phyloP scores from a whole-genome alignment of 2,888 invertebrate species.

The Hyles lineata region DNA sequence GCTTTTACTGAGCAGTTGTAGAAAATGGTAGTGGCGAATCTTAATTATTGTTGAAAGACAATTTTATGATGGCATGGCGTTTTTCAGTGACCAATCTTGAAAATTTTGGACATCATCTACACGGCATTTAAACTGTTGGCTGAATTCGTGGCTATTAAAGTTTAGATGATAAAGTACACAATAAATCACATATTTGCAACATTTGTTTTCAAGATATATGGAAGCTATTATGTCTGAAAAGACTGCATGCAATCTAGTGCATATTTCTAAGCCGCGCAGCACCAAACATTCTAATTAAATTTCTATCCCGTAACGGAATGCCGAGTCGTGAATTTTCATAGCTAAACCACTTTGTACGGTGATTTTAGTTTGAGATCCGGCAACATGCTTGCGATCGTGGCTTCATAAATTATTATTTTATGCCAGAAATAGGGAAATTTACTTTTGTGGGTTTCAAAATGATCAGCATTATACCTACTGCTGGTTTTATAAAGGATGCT shows the following conservation, averaged over 20 bases:
- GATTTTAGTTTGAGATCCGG: conserved; percentile 3
- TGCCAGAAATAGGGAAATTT: neutral
- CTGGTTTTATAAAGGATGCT: too few species aligned
- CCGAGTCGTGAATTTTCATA: conserved; percentile 6
- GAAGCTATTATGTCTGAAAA: neutral
- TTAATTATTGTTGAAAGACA: neutral
- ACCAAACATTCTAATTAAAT: conserved; percentile 6
- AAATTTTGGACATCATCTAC: too few species aligned
- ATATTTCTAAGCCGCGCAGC: neutral
- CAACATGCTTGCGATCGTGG: neutral
- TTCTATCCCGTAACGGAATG: conserved; percentile 6
- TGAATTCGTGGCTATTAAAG: neutral
- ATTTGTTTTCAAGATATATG: neutral
- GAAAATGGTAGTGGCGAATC: neutral
- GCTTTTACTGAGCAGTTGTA: neutral
- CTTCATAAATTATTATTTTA: conserved; percentile 6
- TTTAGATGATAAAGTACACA: neutral
- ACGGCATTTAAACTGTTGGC: neutral
- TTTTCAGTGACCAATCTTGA: too few species aligned
- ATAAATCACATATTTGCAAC: neutral
- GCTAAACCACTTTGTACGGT: conserved; percentile 3
- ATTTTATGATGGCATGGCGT: neutral
- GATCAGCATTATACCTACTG: too few species aligned
- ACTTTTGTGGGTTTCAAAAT: neutral
- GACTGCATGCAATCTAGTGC: neutral